phyloP scores from a whole-genome alignment of 2,888 invertebrate species.

The Pseudolycoriella hygida region DNA sequence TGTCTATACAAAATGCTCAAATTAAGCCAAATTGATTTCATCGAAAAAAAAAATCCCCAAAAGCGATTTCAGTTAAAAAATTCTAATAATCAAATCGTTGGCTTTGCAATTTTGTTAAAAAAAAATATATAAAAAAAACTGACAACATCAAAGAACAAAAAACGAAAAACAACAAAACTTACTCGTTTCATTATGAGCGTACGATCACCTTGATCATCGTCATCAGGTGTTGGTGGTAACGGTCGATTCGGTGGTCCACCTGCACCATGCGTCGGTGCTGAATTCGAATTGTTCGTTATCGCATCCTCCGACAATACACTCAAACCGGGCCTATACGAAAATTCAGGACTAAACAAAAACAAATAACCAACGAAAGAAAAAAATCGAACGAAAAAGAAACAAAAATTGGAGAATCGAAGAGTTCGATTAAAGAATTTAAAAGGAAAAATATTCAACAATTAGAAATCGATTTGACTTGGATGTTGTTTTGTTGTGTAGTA shows the following conservation, averaged over 20 bases:
- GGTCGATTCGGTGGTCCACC: slow-evolving; percentile 80
- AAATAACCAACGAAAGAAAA: slow-evolving; percentile 14
- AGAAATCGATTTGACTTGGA: neutral
- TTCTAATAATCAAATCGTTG: slow-evolving; percentile 13
- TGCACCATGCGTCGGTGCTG: slow-evolving; percentile 14
- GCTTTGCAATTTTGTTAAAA: neutral
- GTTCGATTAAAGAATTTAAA: neutral
- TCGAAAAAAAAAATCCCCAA: neutral
- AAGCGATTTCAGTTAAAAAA: neutral
- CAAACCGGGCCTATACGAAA: slow-evolving; percentile 61
- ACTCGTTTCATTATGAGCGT: slow-evolving; percentile 88
- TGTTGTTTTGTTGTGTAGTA: slow-evolving; percentile 5
- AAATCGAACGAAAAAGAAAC: slow-evolving; percentile 14
- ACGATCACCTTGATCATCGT: slow-evolving; percentile 69
- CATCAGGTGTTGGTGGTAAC: slow-evolving; percentile 87
- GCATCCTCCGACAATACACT: slow-evolving; percentile 40
- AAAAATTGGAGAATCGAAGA: slow-evolving; percentile 12
- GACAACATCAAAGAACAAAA: neutral
- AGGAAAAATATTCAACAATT: neutral
- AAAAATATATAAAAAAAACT: slow-evolving; percentile 5
- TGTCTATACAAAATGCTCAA: slow-evolving; percentile 19
- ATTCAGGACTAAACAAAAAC: slow-evolving; percentile 51
- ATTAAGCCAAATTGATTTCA: slow-evolving; percentile 32
- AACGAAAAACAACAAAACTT: slow-evolving; percentile 28
- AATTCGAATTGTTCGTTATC: slow-evolving; percentile 25